Conservation (phyloP, 1,140 invertebrate species). For the Bombus picipes region DNA sequence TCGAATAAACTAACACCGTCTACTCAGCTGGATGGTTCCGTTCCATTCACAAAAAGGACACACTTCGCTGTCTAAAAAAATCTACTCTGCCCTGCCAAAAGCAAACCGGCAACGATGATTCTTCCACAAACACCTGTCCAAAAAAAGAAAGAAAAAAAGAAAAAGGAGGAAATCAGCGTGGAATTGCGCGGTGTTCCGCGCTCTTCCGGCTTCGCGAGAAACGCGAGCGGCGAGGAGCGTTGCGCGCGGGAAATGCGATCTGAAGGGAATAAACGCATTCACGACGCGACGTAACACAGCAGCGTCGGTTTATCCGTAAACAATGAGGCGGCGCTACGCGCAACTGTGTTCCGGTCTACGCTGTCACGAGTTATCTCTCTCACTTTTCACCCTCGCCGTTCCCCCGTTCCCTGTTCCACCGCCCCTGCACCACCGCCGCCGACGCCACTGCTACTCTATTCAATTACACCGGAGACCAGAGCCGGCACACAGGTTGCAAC, state of each 20-base stretch:
- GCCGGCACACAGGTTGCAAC: conserved; percentile 35
- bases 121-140: no score
- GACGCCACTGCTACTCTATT: conserved; percentile 62
- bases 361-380: conserved; percentile 50
- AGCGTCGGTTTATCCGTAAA: conserved; percentile 57
- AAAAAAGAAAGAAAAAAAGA: neutral
- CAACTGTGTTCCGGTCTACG: conserved; percentile 41
- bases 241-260: conserved; percentile 2
- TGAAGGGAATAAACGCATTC: conserved; percentile 48
- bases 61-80: no score
- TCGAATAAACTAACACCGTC: no score
- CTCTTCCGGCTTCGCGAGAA: neutral
- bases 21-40: no score
- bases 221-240: no score
- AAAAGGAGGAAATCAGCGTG: neutral
- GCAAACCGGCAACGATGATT: no score
- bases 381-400: conserved; percentile 22
- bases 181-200: no score
- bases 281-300: conserved; percentile 23
- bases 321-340: conserved; percentile 44
- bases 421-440: neutral
- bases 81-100: no score
- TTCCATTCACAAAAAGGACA: no score
- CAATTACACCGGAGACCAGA: conserved; percentile 67
- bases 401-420: no score